phyloP scores from a whole-genome alignment of 2,113 vertebrate species.

The Macrotis lagotis region DNA sequence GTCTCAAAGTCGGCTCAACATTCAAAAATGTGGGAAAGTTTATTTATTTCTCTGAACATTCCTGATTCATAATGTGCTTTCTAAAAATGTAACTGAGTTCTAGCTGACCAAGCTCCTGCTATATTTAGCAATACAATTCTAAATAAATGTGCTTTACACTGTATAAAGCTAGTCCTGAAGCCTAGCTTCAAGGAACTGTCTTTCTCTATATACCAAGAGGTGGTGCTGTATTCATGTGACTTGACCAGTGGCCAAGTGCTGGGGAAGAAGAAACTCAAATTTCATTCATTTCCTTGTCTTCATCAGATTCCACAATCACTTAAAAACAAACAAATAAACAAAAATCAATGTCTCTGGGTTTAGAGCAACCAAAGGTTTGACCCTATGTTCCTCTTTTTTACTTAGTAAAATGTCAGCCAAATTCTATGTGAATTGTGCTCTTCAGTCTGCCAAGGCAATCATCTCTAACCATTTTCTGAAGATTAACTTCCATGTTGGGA shows the following conservation, averaged over 20 bases:
- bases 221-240: neutral
- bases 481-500: neutral
- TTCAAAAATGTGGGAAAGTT: slow-evolving; percentile 94
- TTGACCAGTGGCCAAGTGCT: no score
- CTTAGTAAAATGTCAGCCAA: neutral
- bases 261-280: neutral
- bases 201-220: slow-evolving; percentile 53
- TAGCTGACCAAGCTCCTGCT: slow-evolving; percentile 85
- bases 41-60: slow-evolving; percentile 98
- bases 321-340: neutral
- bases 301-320: neutral
- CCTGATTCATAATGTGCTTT: slow-evolving; percentile 91
- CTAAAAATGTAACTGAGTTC: slow-evolving; percentile 84
- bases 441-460: neutral
- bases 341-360: neutral
- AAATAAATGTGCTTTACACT: slow-evolving; percentile 85
- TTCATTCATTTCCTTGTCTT: neutral
- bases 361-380: neutral
- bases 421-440: no score
- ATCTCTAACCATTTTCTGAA: neutral
- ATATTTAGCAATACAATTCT: slow-evolving; percentile 90
- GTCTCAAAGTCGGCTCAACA: slow-evolving; percentile 85
- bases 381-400: neutral
- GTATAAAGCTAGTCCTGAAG: slow-evolving; percentile 77
- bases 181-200: slow-evolving; percentile 56